phyloP scores from a whole-genome alignment of 2,113 vertebrate genomes.

The Lota lota region DNA sequence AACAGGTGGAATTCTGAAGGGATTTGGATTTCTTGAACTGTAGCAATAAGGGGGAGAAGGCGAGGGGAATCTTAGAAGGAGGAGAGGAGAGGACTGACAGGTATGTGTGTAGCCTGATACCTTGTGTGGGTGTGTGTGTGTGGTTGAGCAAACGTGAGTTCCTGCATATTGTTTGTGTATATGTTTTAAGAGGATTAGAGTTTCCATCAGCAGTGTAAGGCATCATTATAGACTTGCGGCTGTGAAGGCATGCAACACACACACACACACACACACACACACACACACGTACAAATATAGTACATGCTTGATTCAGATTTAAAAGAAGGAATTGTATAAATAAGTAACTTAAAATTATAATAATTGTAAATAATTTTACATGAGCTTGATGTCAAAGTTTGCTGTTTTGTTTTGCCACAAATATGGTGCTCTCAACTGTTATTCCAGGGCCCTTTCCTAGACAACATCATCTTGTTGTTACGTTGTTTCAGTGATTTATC shows the following conservation, averaged over 20 bases:
- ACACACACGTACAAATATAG: constrained; percentile 5
- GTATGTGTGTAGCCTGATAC: constrained; percentile 35
- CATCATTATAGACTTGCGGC: constrained; percentile 21
- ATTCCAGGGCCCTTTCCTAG: too few relatives aligned
- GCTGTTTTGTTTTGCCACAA: too few relatives aligned
- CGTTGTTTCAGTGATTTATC: too few relatives aligned
- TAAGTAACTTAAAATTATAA: too few relatives aligned
- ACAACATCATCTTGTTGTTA: too few relatives aligned
- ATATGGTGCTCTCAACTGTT: too few relatives aligned
- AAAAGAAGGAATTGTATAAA: too few relatives aligned
- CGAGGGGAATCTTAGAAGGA: constrained; percentile 13
- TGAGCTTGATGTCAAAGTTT: too few relatives aligned
- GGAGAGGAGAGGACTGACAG: constrained; percentile 44
- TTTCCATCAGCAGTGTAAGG: constrained; percentile 13
- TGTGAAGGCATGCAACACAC: constrained; percentile 14
- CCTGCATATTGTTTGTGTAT: not conserved
- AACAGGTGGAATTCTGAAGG: too few relatives aligned
- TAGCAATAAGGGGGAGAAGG: not conserved
- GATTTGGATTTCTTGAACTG: not conserved
- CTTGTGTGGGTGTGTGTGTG: constrained; percentile 18
- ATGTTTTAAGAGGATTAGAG: constrained; percentile 13
- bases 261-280: constrained; percentile 8
- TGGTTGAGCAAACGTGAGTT: not conserved
- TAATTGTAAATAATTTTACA: too few relatives aligned
- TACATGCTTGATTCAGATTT: too few relatives aligned